Base-by-base conservation (phyloP, 2,113 vertebrate species). In the Upupa epops region DNA sequence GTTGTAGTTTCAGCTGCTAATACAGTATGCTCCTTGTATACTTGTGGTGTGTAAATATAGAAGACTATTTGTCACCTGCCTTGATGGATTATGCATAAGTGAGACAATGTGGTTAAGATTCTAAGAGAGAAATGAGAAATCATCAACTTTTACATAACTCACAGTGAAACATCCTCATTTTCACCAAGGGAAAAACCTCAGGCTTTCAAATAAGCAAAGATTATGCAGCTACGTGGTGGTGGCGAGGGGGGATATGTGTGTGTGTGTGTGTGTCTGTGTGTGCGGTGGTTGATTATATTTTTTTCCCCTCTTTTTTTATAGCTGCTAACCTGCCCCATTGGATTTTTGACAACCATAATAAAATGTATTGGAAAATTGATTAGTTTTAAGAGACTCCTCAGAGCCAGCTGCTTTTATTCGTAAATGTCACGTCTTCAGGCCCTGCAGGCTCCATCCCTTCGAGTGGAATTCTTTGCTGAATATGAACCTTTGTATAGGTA, bases 1-100 rank as follows among this genome's bases (percentile, higher is more conserved):
- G 97, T 98, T 98, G 98, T 98, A 98, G 98, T 97, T 98, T 98
- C 98, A 99, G 98, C 98, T 99, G 98, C 98, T 98, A 97, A 97
- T 98, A 97, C 94, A 97, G 95, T 97, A 93, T 97, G 96, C 97
- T 97, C 92, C 96, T 97, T 98, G 92, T 98, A 91, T 97, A 97
- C 96, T 97, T 92, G 89, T 90, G 49, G 79, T 81, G 92, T 94
- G 97, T 98, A 98, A 99, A 99, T 98, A 98, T 99, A 99, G 98
- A 98, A 98, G 96, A 97, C 96, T 98, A 98, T 99, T 99, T 99
- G 98, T 98, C 98, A 98, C 98, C 97, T 98, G 95, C 94, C 96
- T 96, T 98, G 98, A 98, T 98, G 98, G 98, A 98, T 98, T 98
- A 98, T 96, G 87, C 95, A 91, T 96, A 98, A 98, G 97, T 97